Evolutionary conservation across 1,140 invertebrate genomes (phyloP), one percentile per base, ranked within the genome.

Genomic region (Stegodyphus mimosarum): DNA sequence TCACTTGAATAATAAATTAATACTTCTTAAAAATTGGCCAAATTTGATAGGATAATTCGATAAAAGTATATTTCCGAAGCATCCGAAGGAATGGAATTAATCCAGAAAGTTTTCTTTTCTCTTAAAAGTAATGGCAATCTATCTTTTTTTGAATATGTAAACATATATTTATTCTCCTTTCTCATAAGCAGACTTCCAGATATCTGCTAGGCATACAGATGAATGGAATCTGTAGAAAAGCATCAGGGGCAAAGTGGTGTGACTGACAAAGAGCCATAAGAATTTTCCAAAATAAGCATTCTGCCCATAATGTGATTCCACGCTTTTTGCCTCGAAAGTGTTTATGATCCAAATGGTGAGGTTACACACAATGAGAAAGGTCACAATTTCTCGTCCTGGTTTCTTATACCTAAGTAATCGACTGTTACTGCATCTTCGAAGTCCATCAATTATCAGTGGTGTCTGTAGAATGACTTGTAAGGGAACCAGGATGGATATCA

Each of bases 191-290:
- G 94, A 93, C 89, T 94, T 94, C 95, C 95, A 96, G 80, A 96
- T 95, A 89, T 96, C 95, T 10, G 94, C 94, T 50, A 96, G 92
- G 89, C 95, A 95, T 11, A 95, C 94, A 53, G 94, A 94, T 0
- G 95, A 95, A 90, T 96, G 95, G 91, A 96, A 96, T 75, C 95
- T 91, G 87, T 94, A 96, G 91, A 95, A 96, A 91, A 96, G 94
- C 66, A 94, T 94, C 0, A 96, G 91, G 2, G 95, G 95, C 63
- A 95, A 90, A 55, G 94, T 94, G 78, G 95, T 90, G 88, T 95
- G 95, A 18, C 93, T 94, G 6, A 96, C 91, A 50, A 96, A 93
- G 60, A 94, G 94, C 95, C 95, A 96, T 6, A 94, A 88, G 5
- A 91, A 88, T 83, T 91, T 93, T 76, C 94, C 94, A 88, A 94